phyloP scores from a whole-genome alignment of 2,888 invertebrate genomes.

The Agrotis ipsilon region DNA sequence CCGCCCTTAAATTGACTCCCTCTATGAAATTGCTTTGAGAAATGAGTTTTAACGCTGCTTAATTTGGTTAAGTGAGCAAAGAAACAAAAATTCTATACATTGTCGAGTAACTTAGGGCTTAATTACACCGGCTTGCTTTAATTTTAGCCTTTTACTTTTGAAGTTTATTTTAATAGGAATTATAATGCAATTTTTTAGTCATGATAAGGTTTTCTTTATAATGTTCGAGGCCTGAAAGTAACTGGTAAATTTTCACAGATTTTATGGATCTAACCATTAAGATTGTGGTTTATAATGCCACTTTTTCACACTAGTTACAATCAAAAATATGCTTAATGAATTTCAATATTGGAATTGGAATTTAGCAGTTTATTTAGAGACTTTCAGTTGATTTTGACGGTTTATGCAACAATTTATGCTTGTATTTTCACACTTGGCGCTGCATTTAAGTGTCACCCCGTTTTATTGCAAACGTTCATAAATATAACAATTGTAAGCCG shows the following conservation, averaged over 20 bases:
- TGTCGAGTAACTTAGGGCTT: slow-evolving; percentile 55
- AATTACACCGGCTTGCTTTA: slow-evolving; percentile 52
- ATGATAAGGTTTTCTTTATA: too few relatives aligned
- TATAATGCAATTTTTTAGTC: background rate
- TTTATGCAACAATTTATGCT: too few relatives aligned
- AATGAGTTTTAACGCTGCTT: slow-evolving; percentile 75
- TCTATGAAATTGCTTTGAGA: slow-evolving; percentile 76
- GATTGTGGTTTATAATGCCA: too few relatives aligned
- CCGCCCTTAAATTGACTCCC: slow-evolving; percentile 80
- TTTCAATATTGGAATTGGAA: too few relatives aligned
- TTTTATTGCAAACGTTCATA: too few relatives aligned
- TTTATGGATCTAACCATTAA: background rate
- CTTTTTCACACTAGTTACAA: too few relatives aligned
- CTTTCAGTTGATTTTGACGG: too few relatives aligned
- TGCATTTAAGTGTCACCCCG: too few relatives aligned
- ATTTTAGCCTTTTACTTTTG: slow-evolving; percentile 32
- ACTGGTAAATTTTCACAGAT: background rate
- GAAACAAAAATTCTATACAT: slow-evolving; percentile 70
- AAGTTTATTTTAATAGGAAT: slow-evolving; percentile 3
- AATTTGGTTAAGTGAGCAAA: slow-evolving; percentile 75
- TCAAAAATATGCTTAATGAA: too few relatives aligned
- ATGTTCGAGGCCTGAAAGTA: background rate
- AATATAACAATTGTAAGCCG: background rate
- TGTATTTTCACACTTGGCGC: too few relatives aligned
- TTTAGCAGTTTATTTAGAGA: too few relatives aligned